Evolutionary conservation across 2,797 vertebrate genomes (phyloP), one percentile per base, ranked within the genome.

Genomic region (Sciaenops ocellatus): DNA sequence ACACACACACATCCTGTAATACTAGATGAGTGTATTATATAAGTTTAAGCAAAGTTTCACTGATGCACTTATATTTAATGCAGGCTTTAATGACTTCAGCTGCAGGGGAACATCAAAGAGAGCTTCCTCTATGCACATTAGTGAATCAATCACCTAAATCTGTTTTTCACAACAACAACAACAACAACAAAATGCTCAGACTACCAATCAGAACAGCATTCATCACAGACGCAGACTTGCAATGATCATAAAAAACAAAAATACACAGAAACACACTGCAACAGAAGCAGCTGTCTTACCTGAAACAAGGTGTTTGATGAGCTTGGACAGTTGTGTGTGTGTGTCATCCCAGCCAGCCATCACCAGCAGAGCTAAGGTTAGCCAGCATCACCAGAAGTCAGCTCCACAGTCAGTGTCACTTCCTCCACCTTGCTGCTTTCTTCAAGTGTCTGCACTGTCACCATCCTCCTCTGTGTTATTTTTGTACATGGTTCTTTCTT

Each of bases 81-180:
- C 46, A 48, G 11, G 38, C 17, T 41, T 59, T 57, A 22, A 78
- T 66, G 34, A 55, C 76, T 46, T 63, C 60, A 81, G 51, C 51
- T 51, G 47, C 65, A 17, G 13, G 30, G 22, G 20, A 26, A 12
- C 56, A 51, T 84, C 47, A 76, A 63, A 50, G 30, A 1, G 59
- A 64, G 57, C 28, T 42, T 44, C 10, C 18, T 64, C 16, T 22
- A 2, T 46, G 17, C 51, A 46, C 46, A 64, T 20, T 59, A 34
- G 51, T 50, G 15, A 71, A 71, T 72, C 65, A 61, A 47, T 74
- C 79, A 52, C 34, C 17, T 30, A 38, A 48, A 76, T 70, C 68
- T 80, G 74, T 28, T 60, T 41, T 47, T 30, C 41, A 79, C 12
- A n/a, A 57, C 34, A 9, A 38, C 34, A 5, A 30, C 34, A 5